Base-by-base conservation (phyloP, 2,113 vertebrate genomes). In the Capreolus pygargus region DNA sequence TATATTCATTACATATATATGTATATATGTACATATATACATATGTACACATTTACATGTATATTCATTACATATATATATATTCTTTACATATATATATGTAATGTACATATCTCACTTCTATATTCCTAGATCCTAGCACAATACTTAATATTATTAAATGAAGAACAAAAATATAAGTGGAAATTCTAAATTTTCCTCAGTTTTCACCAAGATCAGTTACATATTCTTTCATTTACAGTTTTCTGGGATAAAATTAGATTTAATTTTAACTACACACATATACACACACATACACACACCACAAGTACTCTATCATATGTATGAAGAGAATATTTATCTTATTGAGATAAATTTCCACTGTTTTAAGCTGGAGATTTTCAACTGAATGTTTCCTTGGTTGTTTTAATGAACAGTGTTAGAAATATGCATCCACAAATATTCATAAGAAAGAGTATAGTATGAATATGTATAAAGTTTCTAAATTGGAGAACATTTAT, bases 381-480 rank as follows among this genome's bases (percentile, higher is more conserved):
- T 88, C 91, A 96, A 95, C 33, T 76, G 79, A 98, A 90, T 98
- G 76, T 97, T 97, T 98, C 83, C 78, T 98, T 97, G 92, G 55
- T 36, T 91, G 28, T 67, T 98, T 98, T 98, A 98, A 98, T 96
- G 97, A 98, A 82, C 67, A 97, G n/a, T 96, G 91, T 93, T 98
- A 97, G 67, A 90, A 87, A 97, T 89, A 96, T 52, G 13, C 57
- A 96, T 2, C 52, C 5, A 98, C 98, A 98, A 98, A 98, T 98
- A 98, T 98, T 97, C 78, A 98, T 98, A 96, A 95, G 84, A 47
- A 96, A 7, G 94, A 97, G 78, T 61, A 43, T 25, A 97, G 98
- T 98, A 98, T 97, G 88, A 98, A 97, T 97, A 98, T 97, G 98
- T 98, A 98, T 96, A 95, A 98, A 92, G 97, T 97, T 95, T 98